A percentile compares a stretch with the other conserved stretches of the same genome.
Evolutionary conservation across 2,113 vertebrate species (phyloP).

Genomic region (Agelaius tricolor): DNA sequence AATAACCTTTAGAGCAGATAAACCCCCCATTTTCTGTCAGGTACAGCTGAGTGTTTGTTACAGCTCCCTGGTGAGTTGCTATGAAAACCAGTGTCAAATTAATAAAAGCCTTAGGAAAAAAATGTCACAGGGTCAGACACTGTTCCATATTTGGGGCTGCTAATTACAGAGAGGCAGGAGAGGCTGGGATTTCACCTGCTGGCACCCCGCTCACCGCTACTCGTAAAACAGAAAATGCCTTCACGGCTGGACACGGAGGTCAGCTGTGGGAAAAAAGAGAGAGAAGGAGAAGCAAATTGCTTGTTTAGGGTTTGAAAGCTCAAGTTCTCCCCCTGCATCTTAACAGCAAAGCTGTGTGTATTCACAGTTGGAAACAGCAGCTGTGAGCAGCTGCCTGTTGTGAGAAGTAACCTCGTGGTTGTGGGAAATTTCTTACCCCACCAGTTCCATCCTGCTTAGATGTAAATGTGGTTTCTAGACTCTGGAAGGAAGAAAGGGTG

Average conservation of each 20-base stretch:
- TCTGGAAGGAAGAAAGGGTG: neutral
- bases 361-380: neutral
- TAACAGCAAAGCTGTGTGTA: neutral
- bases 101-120: conserved; percentile 45
- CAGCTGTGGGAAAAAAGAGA: neutral
- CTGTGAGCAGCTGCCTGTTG: conserved; percentile 8
- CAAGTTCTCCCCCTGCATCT: neutral
- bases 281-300: neutral
- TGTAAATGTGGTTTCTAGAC: neutral
- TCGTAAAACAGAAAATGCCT: neutral
- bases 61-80: conserved; percentile 26
- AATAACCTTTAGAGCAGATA: conserved; percentile 31
- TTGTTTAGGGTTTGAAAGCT: conserved; percentile 11
- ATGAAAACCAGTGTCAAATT: conserved; percentile 48
- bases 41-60: conserved; percentile 42
- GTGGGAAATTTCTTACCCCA: neutral
- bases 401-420: neutral
- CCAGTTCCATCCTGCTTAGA: neutral
- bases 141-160: conserved; percentile 7
- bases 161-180: conserved; percentile 36
- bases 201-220: neutral
- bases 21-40: conserved; percentile 23
- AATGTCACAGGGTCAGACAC: neutral
- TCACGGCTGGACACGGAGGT: neutral
- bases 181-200: conserved; percentile 29